Evolutionary conservation across 2,797 vertebrate species (phyloP).

Genomic region (Microhierax caerulescens): DNA sequence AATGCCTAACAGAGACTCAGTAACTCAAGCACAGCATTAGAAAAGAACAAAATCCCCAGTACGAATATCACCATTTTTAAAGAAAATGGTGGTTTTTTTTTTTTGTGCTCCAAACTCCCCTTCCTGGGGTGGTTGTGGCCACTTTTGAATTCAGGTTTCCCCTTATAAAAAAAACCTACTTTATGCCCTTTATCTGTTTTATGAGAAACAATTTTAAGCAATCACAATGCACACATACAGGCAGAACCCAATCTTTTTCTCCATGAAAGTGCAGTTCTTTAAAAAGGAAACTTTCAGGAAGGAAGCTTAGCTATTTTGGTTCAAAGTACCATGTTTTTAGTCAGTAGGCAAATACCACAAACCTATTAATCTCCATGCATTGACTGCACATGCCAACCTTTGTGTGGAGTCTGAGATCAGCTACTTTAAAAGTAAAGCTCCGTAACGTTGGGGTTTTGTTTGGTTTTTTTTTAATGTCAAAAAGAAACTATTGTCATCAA

Average conservation of each 20-base stretch:
- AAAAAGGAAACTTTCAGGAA: background rate
- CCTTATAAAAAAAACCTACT: background rate
- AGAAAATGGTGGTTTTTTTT: background rate
- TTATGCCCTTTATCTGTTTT: background rate
- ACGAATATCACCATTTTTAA: fast-evolving
- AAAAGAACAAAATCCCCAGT: fast-evolving
- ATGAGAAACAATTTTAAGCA: background rate
- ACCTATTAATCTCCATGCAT: fast-evolving
- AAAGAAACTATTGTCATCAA: background rate
- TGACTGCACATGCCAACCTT: fast-evolving
- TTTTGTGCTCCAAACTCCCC: background rate
- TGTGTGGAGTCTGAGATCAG: background rate
- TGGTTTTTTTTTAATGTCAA: background rate
- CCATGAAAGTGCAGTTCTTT: background rate
- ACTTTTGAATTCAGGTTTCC: background rate
- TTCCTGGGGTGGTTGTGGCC: background rate
- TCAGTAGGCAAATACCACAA: background rate
- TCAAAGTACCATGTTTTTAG: background rate
- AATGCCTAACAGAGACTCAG: fast-evolving
- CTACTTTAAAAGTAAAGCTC: background rate
- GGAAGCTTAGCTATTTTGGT: background rate
- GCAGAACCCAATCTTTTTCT: background rate
- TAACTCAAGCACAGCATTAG: fast-evolving
- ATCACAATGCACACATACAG: fast-evolving
- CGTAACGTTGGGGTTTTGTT: too few species aligned